phyloP scores from a whole-genome alignment of 2,888 invertebrate genomes.

The Galerucella pusilla region DNA sequence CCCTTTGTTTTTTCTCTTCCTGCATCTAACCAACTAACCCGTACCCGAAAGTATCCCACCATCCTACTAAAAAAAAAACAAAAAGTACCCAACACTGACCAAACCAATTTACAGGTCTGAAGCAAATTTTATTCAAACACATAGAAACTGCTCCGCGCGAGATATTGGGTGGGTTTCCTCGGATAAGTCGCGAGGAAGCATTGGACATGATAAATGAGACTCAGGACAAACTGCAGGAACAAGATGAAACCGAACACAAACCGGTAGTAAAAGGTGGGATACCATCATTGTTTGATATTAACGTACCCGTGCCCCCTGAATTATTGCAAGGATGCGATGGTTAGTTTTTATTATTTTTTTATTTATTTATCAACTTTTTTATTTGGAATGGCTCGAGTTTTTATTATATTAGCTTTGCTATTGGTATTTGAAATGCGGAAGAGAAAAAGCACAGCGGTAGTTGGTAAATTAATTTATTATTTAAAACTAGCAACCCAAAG shows the following conservation, averaged over 20 bases:
- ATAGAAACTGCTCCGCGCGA: conserved; percentile 92
- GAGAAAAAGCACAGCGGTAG: not conserved
- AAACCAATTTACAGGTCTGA: conserved; percentile 54
- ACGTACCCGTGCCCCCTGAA: conserved; percentile 59
- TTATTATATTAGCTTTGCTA: not conserved
- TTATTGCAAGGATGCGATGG: conserved; percentile 53
- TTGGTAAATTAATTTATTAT: not conserved
- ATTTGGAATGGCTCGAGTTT: not conserved
- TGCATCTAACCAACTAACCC: conserved; percentile 16
- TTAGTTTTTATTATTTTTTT: conserved; percentile 50
- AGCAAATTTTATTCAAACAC: conserved; percentile 71
- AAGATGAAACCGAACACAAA: conserved; percentile 57
- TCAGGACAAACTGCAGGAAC: conserved; percentile 66
- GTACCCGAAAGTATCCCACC: conserved; percentile 13
- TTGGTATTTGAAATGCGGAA: conserved; percentile 1
- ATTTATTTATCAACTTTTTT: conserved; percentile 13
- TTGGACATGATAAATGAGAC: conserved; percentile 67
- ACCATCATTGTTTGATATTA: conserved; percentile 62
- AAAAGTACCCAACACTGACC: not conserved
- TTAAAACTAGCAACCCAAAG: too few species aligned
- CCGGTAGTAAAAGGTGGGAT: conserved; percentile 54
- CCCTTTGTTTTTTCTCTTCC: conserved; percentile 16
- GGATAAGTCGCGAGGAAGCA: conserved; percentile 83
- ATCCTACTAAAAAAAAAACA: not conserved
- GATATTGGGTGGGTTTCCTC: conserved; percentile 89